Evolutionary conservation across 1,140 invertebrate genomes (phyloP).

Genomic region (Charaxes varanes): DNA sequence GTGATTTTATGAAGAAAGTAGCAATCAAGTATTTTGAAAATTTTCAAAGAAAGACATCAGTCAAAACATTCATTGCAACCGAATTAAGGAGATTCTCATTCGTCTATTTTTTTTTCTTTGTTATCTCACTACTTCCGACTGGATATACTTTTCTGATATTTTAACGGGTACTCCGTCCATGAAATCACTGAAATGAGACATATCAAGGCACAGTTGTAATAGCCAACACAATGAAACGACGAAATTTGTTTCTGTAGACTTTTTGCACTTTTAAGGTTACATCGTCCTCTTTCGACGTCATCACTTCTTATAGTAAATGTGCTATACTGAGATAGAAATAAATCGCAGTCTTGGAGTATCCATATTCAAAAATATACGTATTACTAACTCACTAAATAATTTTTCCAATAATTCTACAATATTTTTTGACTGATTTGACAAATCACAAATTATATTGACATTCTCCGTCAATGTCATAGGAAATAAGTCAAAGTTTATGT

Average conservation of each 20-base stretch:
- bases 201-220: conserved; percentile 44
- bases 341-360: conserved; percentile 4
- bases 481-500: conserved; percentile 6
- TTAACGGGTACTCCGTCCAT: conserved; percentile 90
- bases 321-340: conserved; percentile 9
- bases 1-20: too few relatives aligned
- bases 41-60: too few relatives aligned
- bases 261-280: conserved; percentile 68
- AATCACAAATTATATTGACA: conserved; percentile 22
- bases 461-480: conserved; percentile 24
- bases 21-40: too few relatives aligned
- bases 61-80: too few relatives aligned
- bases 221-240: conserved; percentile 48
- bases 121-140: too few relatives aligned
- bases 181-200: conserved; percentile 73
- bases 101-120: too few relatives aligned
- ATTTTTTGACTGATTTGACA: conserved; percentile 8
- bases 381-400: not conserved
- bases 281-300: conserved; percentile 61
- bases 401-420: not conserved
- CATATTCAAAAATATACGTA: conserved; percentile 6
- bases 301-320: conserved; percentile 34
- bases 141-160: too few relatives aligned
- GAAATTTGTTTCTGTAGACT: conserved; percentile 58
- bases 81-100: too few relatives aligned